A percentile compares a stretch with the other conserved stretches of the same genome.
Conservation (phyloP, 2,113 vertebrate genomes). For the Amphiprion percula region DNA sequence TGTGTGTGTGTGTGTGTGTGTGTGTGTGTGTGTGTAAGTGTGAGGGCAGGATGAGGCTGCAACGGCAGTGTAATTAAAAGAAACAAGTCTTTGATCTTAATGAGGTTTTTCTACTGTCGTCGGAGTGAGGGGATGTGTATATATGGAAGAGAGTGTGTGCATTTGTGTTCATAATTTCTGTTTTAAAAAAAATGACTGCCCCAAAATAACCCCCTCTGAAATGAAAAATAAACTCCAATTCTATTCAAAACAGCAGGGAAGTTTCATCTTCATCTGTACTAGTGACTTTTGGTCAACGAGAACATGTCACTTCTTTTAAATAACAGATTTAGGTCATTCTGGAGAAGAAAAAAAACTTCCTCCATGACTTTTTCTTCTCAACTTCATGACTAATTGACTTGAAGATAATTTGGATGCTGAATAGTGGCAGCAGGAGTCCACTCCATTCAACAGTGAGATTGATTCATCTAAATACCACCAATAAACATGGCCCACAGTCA, state of each 20-base stretch:
- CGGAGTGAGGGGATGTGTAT: constrained; percentile 45
- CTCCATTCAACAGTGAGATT: constrained; percentile 57
- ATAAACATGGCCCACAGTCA: constrained; percentile 70
- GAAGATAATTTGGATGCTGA: constrained; percentile 75
- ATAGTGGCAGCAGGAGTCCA: constrained; percentile 65
- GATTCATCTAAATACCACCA: constrained; percentile 74
- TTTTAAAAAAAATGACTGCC: neutral
- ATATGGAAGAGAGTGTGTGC: constrained; percentile 28
- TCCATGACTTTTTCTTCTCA: constrained; percentile 36
- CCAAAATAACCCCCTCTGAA: constrained; percentile 40
- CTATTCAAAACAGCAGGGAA: constrained; percentile 19
- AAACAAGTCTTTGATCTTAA: constrained; percentile 80
- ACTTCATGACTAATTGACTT: constrained; percentile 69
- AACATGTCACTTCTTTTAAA: constrained; percentile 34
- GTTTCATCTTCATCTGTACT: constrained; percentile 28
- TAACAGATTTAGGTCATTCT: constrained; percentile 51
- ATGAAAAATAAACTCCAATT: constrained; percentile 49
- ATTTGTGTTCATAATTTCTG: constrained; percentile 45
- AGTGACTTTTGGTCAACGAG: constrained; percentile 22
- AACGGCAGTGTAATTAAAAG: constrained; percentile 73
- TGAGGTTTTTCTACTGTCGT: constrained; percentile 68
- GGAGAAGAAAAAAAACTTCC: constrained; percentile 9
- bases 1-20: constrained; percentile 28
- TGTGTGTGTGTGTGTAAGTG: constrained; percentile 12
- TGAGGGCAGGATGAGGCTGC: constrained; percentile 53